Conservation (phyloP, 2,888 invertebrate species). For the Hyposoter didymator region DNA sequence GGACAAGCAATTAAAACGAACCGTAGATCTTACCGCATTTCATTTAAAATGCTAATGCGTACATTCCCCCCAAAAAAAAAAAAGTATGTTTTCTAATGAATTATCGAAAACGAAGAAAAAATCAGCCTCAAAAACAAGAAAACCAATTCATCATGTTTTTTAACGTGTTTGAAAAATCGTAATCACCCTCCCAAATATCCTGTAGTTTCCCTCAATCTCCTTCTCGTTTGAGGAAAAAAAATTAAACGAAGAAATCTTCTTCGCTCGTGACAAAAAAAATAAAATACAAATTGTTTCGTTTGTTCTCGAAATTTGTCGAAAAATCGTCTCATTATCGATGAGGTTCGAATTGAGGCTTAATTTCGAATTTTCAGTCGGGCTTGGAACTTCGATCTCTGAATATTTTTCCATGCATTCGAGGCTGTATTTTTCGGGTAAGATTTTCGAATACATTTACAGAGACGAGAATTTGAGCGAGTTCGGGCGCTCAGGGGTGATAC, state of each 20-base stretch:
- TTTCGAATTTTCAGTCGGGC: background rate
- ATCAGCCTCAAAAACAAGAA: background rate
- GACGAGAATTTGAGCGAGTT: slow-evolving; percentile 58
- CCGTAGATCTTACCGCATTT: background rate
- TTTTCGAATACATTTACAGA: slow-evolving; percentile 56
- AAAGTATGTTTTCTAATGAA: background rate
- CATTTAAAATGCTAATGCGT: background rate
- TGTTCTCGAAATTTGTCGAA: background rate
- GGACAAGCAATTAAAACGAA: slow-evolving; percentile 7
- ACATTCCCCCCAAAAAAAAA: background rate
- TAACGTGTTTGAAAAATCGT: background rate
- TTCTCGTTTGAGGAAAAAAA: background rate
- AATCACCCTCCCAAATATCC: background rate
- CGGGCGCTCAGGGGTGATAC: slow-evolving; percentile 59
- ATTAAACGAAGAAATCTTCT: background rate
- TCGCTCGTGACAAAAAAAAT: background rate
- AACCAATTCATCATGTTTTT: background rate
- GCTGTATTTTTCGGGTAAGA: slow-evolving; percentile 1
- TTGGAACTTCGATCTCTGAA: background rate
- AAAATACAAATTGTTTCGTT: background rate
- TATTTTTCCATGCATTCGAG: background rate
- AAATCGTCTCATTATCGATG: background rate
- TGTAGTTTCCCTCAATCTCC: background rate
- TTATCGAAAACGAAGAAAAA: background rate
- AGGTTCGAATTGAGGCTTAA: background rate